Percentiles rank a stretch among this genome's conserved stretches.
Evolutionary conservation across 2,113 vertebrate genomes (phyloP).

Genomic region (Nanorana parkeri): DNA sequence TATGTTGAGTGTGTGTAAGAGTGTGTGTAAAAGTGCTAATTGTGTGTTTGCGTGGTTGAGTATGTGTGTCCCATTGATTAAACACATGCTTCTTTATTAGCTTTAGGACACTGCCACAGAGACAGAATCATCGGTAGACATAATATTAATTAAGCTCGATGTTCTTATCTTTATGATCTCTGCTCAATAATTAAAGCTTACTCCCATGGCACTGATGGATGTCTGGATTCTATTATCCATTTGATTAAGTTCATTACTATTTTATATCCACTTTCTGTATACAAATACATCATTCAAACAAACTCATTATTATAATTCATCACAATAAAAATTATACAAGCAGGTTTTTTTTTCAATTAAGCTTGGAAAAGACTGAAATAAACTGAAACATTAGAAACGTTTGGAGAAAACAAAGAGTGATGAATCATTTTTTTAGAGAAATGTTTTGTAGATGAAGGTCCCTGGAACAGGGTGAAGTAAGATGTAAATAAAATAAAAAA

Average conservation of each 20-base stretch:
- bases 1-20: no score
- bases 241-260: slow-evolving; percentile 52
- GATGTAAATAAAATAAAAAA: no score
- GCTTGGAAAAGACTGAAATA: no score
- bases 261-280: slow-evolving; percentile 36
- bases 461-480: no score
- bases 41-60: no score
- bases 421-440: no score
- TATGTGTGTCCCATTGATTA: slow-evolving; percentile 3
- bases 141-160: slow-evolving; percentile 52
- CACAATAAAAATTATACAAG: no score
- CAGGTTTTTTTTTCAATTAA: no score
- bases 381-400: no score
- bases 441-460: no score
- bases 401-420: no score
- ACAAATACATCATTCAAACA: slow-evolving; percentile 35
- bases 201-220: slow-evolving; percentile 48
- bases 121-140: slow-evolving; percentile 55
- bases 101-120: slow-evolving; percentile 26
- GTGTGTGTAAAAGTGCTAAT: no score
- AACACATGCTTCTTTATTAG: slow-evolving; percentile 15
- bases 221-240: slow-evolving; percentile 56
- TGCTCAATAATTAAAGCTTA: slow-evolving; percentile 56
- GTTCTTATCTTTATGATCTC: slow-evolving; percentile 44
- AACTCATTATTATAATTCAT: neutral